Evolutionary conservation across 2,797 vertebrate genomes (phyloP).

Genomic region (Tympanoctomys barrerae): DNA sequence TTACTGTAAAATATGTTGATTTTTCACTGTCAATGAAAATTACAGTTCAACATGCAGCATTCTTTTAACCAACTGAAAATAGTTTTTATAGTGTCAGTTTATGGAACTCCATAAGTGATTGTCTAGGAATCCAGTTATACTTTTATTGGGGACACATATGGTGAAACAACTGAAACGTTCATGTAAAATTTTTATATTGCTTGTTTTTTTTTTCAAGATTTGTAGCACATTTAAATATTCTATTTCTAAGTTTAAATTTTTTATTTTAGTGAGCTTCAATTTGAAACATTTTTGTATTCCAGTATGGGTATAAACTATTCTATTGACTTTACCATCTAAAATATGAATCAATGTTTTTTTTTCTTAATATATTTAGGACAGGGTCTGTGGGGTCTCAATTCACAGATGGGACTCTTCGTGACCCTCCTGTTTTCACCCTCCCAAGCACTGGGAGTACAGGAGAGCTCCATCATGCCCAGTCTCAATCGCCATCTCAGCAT

Average conservation of each 20-base stretch:
- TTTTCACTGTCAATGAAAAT: conserved; percentile 69
- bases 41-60: conserved; percentile 34
- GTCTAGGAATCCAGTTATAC: conserved; percentile 37
- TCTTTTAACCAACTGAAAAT: conserved; percentile 60
- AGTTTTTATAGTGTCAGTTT: conserved; percentile 62
- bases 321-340: conserved; percentile 9
- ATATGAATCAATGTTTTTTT: background rate
- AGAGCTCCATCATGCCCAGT: no score
- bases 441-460: no score
- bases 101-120: conserved; percentile 47
- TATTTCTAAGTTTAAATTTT: conserved; percentile 8
- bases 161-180: conserved; percentile 48
- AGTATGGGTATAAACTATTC: conserved; percentile 10
- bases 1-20: conserved; percentile 69
- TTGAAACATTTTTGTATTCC: conserved; percentile 46
- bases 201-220: conserved; percentile 20
- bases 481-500: no score
- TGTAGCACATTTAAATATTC: conserved; percentile 59
- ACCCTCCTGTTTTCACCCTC: no score
- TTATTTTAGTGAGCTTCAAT: background rate
- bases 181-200: background rate
- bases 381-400: no score
- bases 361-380: background rate
- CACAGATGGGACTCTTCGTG: no score
- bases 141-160: conserved; percentile 61